A percentile compares a stretch with the other conserved stretches of the same genome.
These are phyloP conservation scores for Latheticus oryzae DNA, from an alignment of 2,888 invertebrate species.

Conservation along the genomic window DNA sequence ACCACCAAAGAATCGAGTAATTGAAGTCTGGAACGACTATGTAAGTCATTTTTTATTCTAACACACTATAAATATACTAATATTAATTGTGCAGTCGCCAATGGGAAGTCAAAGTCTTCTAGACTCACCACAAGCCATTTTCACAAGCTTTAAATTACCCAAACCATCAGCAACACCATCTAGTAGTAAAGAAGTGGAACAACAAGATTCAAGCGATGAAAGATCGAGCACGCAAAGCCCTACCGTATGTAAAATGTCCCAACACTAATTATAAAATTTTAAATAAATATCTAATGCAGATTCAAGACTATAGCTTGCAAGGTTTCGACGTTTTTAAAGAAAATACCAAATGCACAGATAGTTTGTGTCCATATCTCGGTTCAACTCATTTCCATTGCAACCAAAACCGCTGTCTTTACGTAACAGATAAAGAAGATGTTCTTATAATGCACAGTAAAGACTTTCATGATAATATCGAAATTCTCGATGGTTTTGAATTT, in stretches of 20 bases:
- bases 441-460: slow-evolving; percentile 87
- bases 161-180: slow-evolving; percentile 68
- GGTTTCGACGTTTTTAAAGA: slow-evolving; percentile 73
- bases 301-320: slow-evolving; percentile 71
- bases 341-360: slow-evolving; percentile 78
- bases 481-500: slow-evolving; percentile 87
- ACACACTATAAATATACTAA: slow-evolving; percentile 14
- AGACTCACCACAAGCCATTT: slow-evolving; percentile 88
- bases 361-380: slow-evolving; percentile 76
- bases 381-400: slow-evolving; percentile 89
- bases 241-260: slow-evolving; percentile 57
- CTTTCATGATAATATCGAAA: slow-evolving; percentile 84
- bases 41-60: slow-evolving; percentile 70
- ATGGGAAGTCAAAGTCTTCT: slow-evolving; percentile 63
- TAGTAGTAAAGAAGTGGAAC: slow-evolving; percentile 59
- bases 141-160: slow-evolving; percentile 92
- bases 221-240: slow-evolving; percentile 61
- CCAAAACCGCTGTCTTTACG: slow-evolving; percentile 83
- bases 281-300: slow-evolving; percentile 43
- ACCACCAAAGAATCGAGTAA: slow-evolving; percentile 96
- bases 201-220: slow-evolving; percentile 61
- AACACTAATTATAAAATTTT: neutral
- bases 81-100: slow-evolving; percentile 53
- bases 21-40: slow-evolving; percentile 90
- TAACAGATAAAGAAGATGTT: slow-evolving; percentile 81